A percentile compares a stretch with the other conserved stretches of the same genome.
These are phyloP conservation scores for Drosophila nr. fundita DNA, from an alignment of 2,888 invertebrate species.

Conservation along the genomic window DNA sequence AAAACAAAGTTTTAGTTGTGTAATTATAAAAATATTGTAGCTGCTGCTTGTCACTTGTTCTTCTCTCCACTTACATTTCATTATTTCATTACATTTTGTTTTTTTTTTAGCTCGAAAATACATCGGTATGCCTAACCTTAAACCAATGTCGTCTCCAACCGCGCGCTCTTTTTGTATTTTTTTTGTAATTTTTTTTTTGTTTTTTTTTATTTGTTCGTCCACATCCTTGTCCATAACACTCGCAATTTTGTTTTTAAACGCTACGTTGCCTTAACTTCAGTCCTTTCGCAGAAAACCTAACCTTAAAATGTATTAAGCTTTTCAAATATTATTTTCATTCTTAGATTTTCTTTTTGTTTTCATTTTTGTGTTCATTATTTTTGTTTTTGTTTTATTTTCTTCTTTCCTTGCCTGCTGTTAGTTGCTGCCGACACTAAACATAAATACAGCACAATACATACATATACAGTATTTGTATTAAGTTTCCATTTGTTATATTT, in stretches of 20 bases:
- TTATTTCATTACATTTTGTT: slow-evolving; percentile 15
- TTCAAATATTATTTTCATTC: slow-evolving; percentile 33
- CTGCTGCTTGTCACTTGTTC: slow-evolving; percentile 41
- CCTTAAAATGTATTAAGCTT: slow-evolving; percentile 78
- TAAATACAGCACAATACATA: slow-evolving; percentile 68
- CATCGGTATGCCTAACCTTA: slow-evolving; percentile 72
- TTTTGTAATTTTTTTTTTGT: slow-evolving; percentile 2
- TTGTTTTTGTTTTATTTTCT: slow-evolving; percentile 3
- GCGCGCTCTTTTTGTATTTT: slow-evolving; percentile 13
- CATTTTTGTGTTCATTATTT: slow-evolving; percentile 35
- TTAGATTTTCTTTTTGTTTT: slow-evolving; percentile 30
- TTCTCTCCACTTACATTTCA: slow-evolving; percentile 22
- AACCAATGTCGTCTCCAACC: slow-evolving; percentile 66
- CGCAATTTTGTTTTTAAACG: slow-evolving; percentile 80
- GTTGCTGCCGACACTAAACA: slow-evolving; percentile 71
- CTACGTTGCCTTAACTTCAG: slow-evolving; percentile 84
- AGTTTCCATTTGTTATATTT: slow-evolving; percentile 30
- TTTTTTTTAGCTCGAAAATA: slow-evolving; percentile 70
- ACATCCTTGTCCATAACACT: slow-evolving; percentile 79
- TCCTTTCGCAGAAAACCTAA: slow-evolving; percentile 82
- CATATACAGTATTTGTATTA: slow-evolving; percentile 52
- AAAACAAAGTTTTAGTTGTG: slow-evolving; percentile 56
- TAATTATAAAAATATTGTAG: slow-evolving; percentile 76
- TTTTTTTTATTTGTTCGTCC: slow-evolving; percentile 40
- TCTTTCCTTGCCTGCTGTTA: slow-evolving; percentile 10